A percentile compares a stretch with the other conserved stretches of the same genome.
Conservation (phyloP, 2,888 invertebrate genomes). For the Lochmaea capreae region DNA sequence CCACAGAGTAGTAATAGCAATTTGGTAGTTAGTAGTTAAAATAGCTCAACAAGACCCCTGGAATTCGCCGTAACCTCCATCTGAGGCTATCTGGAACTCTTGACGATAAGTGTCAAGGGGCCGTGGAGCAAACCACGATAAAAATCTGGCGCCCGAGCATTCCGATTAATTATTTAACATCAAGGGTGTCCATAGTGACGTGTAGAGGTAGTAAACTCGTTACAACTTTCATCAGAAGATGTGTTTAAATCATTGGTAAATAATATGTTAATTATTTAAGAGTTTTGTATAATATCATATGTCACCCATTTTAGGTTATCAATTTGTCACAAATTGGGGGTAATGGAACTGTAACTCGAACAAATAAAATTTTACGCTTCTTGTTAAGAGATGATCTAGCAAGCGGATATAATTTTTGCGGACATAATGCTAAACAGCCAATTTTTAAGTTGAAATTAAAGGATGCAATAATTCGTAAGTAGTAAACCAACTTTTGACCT, state of each 20-base stretch:
- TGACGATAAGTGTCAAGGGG: too few relatives aligned
- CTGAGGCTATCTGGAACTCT: too few relatives aligned
- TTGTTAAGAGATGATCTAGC: constrained; percentile 15
- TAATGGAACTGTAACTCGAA: constrained; percentile 7
- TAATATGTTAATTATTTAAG: constrained; percentile 1
- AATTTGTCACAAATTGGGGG: constrained; percentile 12
- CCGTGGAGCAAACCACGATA: too few relatives aligned
- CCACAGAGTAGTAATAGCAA: too few relatives aligned
- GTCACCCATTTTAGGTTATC: constrained; percentile 6
- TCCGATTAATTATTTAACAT: too few relatives aligned
- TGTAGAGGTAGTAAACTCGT: too few relatives aligned
- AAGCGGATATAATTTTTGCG: constrained; percentile 9
- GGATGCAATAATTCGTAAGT: constrained; percentile 4
- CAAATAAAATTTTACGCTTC: constrained; percentile 18
- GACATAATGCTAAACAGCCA: constrained; percentile 14
- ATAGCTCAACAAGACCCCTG: too few relatives aligned
- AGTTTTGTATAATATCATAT: not conserved
- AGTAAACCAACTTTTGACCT: not conserved
- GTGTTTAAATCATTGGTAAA: not conserved
- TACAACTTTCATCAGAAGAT: not conserved
- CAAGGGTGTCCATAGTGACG: too few relatives aligned
- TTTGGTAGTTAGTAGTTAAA: too few relatives aligned
- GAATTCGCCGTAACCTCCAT: too few relatives aligned
- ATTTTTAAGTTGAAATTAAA: constrained; percentile 13
- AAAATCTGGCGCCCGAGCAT: too few relatives aligned